Conservation (phyloP, 2,113 vertebrate species). For the Trematomus loennbergii region DNA sequence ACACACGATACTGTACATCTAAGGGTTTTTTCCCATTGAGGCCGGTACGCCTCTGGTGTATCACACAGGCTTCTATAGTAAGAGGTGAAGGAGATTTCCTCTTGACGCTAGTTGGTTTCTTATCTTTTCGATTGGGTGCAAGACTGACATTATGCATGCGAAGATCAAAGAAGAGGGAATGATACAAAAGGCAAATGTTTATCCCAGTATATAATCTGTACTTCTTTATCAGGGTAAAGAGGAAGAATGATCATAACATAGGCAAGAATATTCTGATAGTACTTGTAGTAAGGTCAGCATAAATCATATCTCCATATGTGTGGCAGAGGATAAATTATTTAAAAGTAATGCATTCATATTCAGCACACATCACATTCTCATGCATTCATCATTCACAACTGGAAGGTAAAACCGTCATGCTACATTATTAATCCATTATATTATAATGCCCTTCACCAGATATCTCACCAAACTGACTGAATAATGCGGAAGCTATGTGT, state of each 20-base stretch:
- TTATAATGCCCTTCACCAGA: not conserved
- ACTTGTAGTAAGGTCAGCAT: constrained; percentile 1
- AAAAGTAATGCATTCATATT: constrained; percentile 62
- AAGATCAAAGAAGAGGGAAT: constrained; percentile 28
- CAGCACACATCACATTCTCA: constrained; percentile 31
- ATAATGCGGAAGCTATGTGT: not conserved
- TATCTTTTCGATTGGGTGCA: constrained; percentile 17
- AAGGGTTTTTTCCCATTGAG: constrained; percentile 26
- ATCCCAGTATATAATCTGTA: constrained; percentile 10
- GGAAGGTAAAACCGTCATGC: not conserved
- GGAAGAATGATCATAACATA: constrained; percentile 11
- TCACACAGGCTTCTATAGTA: constrained; percentile 10
- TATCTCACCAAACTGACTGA: not conserved
- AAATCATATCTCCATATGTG: constrained; percentile 18
- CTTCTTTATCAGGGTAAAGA: constrained; percentile 5
- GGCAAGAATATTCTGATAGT: not conserved
- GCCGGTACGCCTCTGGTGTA: constrained; percentile 23
- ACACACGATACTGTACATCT: constrained; percentile 25
- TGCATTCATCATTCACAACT: constrained; percentile 25
- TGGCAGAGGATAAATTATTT: constrained; percentile 61
- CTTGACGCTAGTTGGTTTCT: constrained; percentile 4
- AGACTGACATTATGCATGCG: constrained; percentile 16
- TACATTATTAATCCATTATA: constrained; percentile 19
- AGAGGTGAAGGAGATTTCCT: constrained; percentile 6
- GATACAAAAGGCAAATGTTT: constrained; percentile 36